Base-by-base conservation (phyloP, 2,797 vertebrate species). In the Rhodeus uyekii region DNA sequence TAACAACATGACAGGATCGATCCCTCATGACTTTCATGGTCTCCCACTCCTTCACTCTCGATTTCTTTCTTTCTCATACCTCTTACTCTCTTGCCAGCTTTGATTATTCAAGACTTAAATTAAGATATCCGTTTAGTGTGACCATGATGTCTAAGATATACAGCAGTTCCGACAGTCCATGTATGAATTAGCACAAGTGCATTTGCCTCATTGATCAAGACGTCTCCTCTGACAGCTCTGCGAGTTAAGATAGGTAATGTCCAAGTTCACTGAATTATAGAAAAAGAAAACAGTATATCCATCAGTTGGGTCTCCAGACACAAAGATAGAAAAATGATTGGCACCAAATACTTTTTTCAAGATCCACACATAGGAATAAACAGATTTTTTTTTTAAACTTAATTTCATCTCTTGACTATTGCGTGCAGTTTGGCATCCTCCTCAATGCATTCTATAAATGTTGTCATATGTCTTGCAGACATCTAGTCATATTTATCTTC, bases 191-290 rank as follows among this genome's bases (percentile, higher is more conserved):
- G 63, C 38, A 19, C 18, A 27, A 60, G 14, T 46, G 13, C n/a
- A 9, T 27, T 58, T 76, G 73, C 27, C 38, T 68, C 36, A 69
- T 76, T 82, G 73, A 76, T 82, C 80, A 82, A 69, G 48, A 60
- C 38, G 14, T 58, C 61, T 65, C 22, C 60, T 42, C 61, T 82
- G 80, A 82, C 72, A 82, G 71, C 71, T 68, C 22, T 58, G 27
- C 0, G 36, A 68, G 39, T 55, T 58, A 50, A 68, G 36, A 46
- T 58, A 39, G 19, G 68, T 24, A 76, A 65, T 38, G 36, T n/a
- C n/a, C n/a, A n/a, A n/a, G n/a, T n/a, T n/a, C n/a, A n/a, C n/a
- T n/a, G n/a, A n/a, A n/a, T n/a, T n/a, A n/a, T n/a, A n/a, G n/a
- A n/a, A n/a, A n/a, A n/a, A n/a, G n/a, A n/a, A n/a, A n/a, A n/a